These are phyloP conservation scores for Diadema setosum DNA, from an alignment of 35 echinoderm and acorn worm genomes.

Conservation along the genomic window DNA sequence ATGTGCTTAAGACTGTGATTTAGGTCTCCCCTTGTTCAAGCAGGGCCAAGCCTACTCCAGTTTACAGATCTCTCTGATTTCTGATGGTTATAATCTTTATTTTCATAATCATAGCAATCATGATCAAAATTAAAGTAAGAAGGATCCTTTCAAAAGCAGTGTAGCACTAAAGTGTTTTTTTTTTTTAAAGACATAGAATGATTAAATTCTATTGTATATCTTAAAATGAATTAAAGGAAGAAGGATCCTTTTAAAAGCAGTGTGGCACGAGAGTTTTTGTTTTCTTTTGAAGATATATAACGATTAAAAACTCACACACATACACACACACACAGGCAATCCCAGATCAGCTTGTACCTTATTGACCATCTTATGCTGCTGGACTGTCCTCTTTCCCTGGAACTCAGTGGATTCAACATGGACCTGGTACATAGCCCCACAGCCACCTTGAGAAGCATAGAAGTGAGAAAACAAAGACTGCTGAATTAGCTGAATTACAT, in stretches of 20 bases:
- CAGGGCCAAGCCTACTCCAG: too few relatives aligned
- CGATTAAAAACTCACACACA: not conserved
- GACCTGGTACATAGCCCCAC: slow-evolving; percentile 97
- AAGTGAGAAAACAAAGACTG: too few relatives aligned
- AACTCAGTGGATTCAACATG: slow-evolving; percentile 82
- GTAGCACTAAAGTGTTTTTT: not conserved
- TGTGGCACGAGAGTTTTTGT: not conserved
- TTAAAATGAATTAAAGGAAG: not conserved
- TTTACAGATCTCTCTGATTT: too few relatives aligned
- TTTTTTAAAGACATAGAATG: too few relatives aligned
- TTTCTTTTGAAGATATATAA: not conserved
- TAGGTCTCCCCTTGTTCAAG: too few relatives aligned
- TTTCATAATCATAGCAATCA: too few relatives aligned
- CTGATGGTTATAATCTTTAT: too few relatives aligned
- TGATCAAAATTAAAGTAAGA: too few relatives aligned
- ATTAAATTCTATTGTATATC: too few relatives aligned
- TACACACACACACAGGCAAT: not conserved
- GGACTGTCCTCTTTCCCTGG: slow-evolving; percentile 75
- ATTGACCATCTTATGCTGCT: slow-evolving; percentile 88
- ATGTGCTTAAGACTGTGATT: too few relatives aligned
- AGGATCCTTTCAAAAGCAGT: too few relatives aligned
- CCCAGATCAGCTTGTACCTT: slow-evolving; percentile 24
- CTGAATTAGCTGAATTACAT: too few relatives aligned
- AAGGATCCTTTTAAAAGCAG: not conserved
- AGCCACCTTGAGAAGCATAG: slow-evolving; percentile 93